A percentile compares a stretch with the other conserved stretches of the same genome.
These are phyloP conservation scores for Cyprinella venusta DNA, from an alignment of 2,797 vertebrate genomes.

Conservation along the genomic window DNA sequence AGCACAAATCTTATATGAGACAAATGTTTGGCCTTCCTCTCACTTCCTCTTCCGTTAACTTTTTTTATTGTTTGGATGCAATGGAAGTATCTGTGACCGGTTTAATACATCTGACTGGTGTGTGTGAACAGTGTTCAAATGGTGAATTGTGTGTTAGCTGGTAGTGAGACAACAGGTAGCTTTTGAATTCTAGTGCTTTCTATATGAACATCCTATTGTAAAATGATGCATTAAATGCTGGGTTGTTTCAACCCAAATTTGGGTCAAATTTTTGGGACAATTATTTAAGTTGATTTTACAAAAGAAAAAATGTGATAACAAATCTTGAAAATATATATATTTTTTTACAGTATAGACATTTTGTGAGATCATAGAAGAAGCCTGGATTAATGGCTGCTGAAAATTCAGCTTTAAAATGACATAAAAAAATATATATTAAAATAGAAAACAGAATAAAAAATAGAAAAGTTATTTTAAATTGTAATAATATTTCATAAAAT, in stretches of 20 bases:
- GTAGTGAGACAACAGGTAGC: neutral
- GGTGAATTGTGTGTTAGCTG: neutral
- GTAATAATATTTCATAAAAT: neutral
- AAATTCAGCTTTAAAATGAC: neutral
- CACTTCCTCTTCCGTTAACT: neutral
- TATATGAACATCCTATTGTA: neutral
- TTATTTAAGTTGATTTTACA: no score
- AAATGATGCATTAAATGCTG: neutral
- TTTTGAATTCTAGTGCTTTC: neutral
- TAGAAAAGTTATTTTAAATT: neutral
- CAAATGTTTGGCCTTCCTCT: slow-evolving; percentile 4
- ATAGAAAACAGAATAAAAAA: neutral
- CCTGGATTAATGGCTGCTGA: neutral
- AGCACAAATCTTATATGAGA: slow-evolving; percentile 1
- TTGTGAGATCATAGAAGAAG: neutral
- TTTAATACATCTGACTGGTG: neutral
- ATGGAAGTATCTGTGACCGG: no score
- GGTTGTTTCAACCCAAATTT: no score
- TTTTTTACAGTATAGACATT: neutral
- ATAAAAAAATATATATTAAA: neutral
- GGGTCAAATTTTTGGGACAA: no score
- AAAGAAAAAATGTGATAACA: no score
- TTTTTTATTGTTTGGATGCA: neutral
- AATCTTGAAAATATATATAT: no score
- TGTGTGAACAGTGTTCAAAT: neutral